phyloP scores from a whole-genome alignment of 2,113 vertebrate genomes.

The Gracilinanus agilis region DNA sequence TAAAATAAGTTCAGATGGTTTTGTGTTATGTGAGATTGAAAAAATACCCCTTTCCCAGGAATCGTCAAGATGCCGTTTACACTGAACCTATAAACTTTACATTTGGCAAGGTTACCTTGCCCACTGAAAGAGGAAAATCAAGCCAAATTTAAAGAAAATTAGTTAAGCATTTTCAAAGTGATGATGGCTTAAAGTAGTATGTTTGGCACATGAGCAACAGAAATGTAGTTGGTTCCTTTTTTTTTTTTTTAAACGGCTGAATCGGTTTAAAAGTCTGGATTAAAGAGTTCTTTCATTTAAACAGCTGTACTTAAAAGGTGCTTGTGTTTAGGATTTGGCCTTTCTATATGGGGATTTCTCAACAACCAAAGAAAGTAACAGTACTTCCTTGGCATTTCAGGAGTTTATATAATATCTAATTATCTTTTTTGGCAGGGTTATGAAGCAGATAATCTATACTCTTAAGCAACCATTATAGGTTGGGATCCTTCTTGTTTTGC shows the following conservation, averaged over 20 bases:
- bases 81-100: constrained; percentile 7
- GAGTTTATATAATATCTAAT: constrained; percentile 8
- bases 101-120: constrained; percentile 18
- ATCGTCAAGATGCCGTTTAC: constrained; percentile 16
- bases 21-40: background rate
- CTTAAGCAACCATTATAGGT: background rate
- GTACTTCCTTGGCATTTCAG: constrained; percentile 8
- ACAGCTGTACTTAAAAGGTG: constrained; percentile 13
- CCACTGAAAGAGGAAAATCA: constrained; percentile 35
- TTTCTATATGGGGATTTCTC: background rate
- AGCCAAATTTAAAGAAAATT: constrained; percentile 52
- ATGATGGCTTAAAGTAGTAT: constrained; percentile 33
- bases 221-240: background rate
- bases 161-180: constrained; percentile 53
- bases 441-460: background rate
- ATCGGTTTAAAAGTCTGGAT: constrained; percentile 37
- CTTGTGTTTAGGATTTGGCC: constrained; percentile 34
- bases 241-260: constrained; percentile 1
- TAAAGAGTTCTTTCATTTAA: constrained; percentile 29
- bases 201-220: background rate
- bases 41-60: background rate
- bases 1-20: constrained; percentile 46
- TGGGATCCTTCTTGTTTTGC: background rate
- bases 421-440: constrained; percentile 40
- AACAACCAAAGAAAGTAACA: constrained; percentile 4